Conservation (phyloP, 2,113 vertebrate genomes). For the Aptenodytes forsteri region DNA sequence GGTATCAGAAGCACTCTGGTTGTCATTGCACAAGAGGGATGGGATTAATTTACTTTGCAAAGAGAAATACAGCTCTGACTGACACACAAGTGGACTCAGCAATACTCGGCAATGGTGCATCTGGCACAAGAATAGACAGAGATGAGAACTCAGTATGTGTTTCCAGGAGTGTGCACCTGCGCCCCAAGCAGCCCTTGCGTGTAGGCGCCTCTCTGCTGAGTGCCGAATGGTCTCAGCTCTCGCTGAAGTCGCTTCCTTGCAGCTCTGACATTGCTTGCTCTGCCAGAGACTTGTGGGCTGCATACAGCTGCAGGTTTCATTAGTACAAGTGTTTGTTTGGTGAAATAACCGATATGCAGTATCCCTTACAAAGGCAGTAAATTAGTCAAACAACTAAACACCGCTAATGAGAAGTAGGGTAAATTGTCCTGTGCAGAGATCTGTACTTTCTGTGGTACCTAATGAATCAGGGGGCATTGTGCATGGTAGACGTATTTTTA, state of each 20-base stretch:
- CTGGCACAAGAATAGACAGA: neutral
- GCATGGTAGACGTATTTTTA: neutral
- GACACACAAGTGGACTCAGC: neutral
- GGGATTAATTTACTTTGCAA: neutral
- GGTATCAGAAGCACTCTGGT: neutral
- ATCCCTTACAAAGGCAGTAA: neutral
- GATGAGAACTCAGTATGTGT: neutral
- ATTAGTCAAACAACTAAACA: neutral
- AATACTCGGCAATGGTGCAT: neutral
- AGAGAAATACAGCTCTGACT: neutral
- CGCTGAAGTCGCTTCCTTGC: neutral
- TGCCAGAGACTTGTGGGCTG: neutral
- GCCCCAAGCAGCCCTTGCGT: neutral
- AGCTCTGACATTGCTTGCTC: neutral
- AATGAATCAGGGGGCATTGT: neutral
- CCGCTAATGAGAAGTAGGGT: neutral
- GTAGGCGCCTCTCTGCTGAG: neutral
- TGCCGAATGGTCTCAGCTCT: neutral
- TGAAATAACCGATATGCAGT: neutral
- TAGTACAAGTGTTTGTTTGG: neutral
- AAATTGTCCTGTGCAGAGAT: neutral
- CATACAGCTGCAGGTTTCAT: neutral
- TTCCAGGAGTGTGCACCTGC: neutral
- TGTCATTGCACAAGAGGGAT: neutral
- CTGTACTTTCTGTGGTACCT: neutral